Base-by-base conservation (phyloP, 2,888 invertebrate genomes). In the Seira musarum region DNA sequence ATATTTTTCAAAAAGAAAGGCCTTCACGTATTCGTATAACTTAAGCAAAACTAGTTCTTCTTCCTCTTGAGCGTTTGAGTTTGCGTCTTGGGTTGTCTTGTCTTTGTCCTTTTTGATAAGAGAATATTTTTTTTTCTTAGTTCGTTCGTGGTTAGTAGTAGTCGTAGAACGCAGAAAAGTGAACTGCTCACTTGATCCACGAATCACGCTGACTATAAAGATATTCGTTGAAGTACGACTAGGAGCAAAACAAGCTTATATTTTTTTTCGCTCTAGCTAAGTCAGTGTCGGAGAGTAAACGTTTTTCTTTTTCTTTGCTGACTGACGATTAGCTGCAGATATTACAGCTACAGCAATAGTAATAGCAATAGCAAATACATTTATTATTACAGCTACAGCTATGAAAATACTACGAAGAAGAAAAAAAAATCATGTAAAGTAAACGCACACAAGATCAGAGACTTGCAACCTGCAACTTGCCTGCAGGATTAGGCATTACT, bases 131-230 rank as follows among this genome's bases (percentile, higher is more conserved):
- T n/a, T n/a, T n/a, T n/a, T n/a, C n/a, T n/a, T 57, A 57, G 57
- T 57, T 57, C 57, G 57, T 17, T 57, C n/a, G 57, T 57, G 57
- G n/a, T 57, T 66, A 40, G 19, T 72, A 17, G 70, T 78, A 24
- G 70, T 65, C 17, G 77, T 67, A 72, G 72, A 72, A 79, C 79
- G 79, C 63, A 72, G 79, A 78, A 78, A 78, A 72, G 78, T 72
- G 78, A 72, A 79, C 79, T 72, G 79, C 68, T 79, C 72, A 68
- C 67, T 79, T 57, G 71, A 21, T 72, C 68, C 67, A 79, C 68
- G 72, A 73, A 30, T 79, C 72, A 79, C 46, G 61, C 60, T 79
- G 67, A 72, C 77, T 77, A n/a, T n/a, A n/a, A n/a, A n/a, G n/a
- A n/a, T n/a, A n/a, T n/a, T n/a, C n/a, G n/a, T n/a, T n/a, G n/a